Evolutionary conservation across 1,140 invertebrate species (phyloP).

Genomic region (Sarcophaga bullata): DNA sequence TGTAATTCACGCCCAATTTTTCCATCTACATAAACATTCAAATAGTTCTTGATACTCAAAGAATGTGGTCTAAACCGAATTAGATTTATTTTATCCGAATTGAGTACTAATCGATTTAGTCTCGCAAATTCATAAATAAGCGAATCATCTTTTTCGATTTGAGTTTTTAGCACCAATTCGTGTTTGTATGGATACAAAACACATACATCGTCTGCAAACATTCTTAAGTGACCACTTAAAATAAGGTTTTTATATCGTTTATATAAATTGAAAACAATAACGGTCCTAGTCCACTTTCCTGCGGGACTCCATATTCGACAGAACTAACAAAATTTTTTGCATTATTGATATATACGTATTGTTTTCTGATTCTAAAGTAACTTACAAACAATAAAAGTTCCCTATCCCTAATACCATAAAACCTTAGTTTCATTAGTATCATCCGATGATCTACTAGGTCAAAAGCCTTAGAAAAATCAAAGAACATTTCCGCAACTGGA

Average conservation of each 20-base stretch:
- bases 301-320: background rate
- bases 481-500: background rate
- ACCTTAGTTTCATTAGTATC: background rate
- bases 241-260: background rate
- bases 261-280: slow-evolving; percentile 16
- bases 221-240: background rate
- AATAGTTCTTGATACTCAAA: background rate
- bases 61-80: background rate
- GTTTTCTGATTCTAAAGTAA: background rate
- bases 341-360: background rate
- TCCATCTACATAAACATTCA: background rate
- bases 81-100: background rate
- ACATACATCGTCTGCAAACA: background rate
- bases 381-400: background rate
- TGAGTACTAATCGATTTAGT: background rate
- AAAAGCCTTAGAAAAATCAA: slow-evolving; percentile 3
- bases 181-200: background rate
- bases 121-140: background rate
- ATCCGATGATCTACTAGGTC: background rate
- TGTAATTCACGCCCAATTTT: background rate
- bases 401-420: background rate
- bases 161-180: background rate
- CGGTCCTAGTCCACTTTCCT: background rate
- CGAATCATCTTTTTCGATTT: background rate
- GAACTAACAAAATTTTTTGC: background rate